These are phyloP conservation scores for Urosaurus nigricauda DNA, from an alignment of 2,797 vertebrate genomes.

Conservation along the genomic window DNA sequence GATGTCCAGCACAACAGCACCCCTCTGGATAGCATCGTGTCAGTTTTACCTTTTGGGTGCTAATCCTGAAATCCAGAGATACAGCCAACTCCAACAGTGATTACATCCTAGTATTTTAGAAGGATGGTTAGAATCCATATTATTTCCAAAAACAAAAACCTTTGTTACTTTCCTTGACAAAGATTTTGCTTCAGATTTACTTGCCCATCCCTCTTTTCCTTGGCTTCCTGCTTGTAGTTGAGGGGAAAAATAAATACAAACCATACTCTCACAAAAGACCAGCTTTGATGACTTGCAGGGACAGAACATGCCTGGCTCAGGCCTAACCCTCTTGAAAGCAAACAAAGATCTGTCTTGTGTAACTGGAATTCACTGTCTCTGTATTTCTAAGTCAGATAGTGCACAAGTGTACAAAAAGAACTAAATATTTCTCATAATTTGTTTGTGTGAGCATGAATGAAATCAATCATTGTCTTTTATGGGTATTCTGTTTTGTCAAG, in stretches of 20 bases:
- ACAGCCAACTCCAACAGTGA: not conserved
- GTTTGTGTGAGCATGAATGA: too few relatives aligned
- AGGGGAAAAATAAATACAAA: not conserved
- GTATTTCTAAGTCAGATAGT: not conserved
- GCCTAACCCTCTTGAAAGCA: not conserved
- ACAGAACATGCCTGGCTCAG: not conserved
- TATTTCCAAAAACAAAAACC: not conserved
- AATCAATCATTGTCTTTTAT: not conserved
- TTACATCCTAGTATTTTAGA: not conserved
- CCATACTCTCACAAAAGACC: conserved; percentile 2
- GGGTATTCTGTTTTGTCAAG: not conserved
- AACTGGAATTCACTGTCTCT: not conserved
- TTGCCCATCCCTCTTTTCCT: not conserved
- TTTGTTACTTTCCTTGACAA: not conserved
- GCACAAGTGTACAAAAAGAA: not conserved
- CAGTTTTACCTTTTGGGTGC: not conserved
- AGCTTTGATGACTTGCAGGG: not conserved
- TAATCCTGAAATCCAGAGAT: not conserved
- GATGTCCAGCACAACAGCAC: too few relatives aligned
- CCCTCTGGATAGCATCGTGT: too few relatives aligned
- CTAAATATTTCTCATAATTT: not conserved
- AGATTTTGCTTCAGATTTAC: not conserved
- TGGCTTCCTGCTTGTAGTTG: not conserved
- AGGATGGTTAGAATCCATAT: not conserved
- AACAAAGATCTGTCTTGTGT: not conserved